Base-by-base conservation (phyloP, 2,797 vertebrate genomes). In the Adelosebastes latens region DNA sequence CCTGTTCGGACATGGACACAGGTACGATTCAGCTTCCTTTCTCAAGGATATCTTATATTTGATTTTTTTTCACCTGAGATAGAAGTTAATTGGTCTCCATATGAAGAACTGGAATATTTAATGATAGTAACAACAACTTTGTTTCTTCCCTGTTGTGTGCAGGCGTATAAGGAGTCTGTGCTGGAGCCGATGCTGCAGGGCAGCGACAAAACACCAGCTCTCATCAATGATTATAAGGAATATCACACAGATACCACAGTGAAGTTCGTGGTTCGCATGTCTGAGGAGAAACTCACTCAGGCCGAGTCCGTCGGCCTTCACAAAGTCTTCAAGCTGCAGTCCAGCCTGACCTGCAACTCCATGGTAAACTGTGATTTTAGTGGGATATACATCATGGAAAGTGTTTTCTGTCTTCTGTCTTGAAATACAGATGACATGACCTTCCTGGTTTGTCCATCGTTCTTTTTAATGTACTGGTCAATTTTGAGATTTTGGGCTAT, bases 1-100 rank as follows among this genome's bases (percentile, higher is more conserved):
- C 99, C 99, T n/a, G 95, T 99, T 59, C 96, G 98, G 86, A 99
- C 99, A 10, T 99, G 99, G 99, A 99, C 99, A 79, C 99, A 99
- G 97, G 99, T 99, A 91, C 1, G 2, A 1, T 20, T 25, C 31
- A 31, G 2, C n/a, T 18, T 27, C 32, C 10, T 13, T 72, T 5
- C 16, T 70, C 27, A 1, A 1, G 2, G 36, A 13, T 42, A 42
- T 31, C 10, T 20, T 18, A 4, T 11, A 34, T 52, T 53, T 9
- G 6, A 9, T 59, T 46, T 52, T 59, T 60, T 25, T 34, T 59
- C 31, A n/a, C 14, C 22, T 7, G 7, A 20, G 24, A 4, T 8
- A 20, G 11, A 31, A 46, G 18, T 36, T 16, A 36, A 58, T 8
- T 39, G 8, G 6, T 22, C 7, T 52, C 14, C 14, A 62, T 25